A percentile compares a stretch with the other conserved stretches of the same genome.
These are phyloP conservation scores for Sebastes iracundus DNA, from an alignment of 2,797 vertebrate species.

Conservation along the genomic window DNA sequence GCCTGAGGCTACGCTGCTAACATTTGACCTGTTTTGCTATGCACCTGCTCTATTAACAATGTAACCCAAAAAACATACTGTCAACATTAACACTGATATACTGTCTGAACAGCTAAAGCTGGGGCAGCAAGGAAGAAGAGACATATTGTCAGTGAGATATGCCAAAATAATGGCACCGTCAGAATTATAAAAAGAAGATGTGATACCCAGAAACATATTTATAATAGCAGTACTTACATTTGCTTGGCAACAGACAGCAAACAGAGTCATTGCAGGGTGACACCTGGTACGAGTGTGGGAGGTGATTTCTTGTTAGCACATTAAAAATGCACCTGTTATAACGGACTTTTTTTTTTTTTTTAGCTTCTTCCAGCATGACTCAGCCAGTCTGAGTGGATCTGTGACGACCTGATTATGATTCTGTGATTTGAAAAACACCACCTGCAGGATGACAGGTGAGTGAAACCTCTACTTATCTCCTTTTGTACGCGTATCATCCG, in stretches of 20 bases:
- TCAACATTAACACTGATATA: background rate
- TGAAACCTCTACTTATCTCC: constrained; percentile 54
- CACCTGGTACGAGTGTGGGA: constrained; percentile 10
- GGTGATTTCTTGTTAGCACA: constrained; percentile 12
- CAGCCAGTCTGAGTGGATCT: constrained; percentile 2
- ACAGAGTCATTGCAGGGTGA: background rate
- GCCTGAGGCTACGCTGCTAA: background rate
- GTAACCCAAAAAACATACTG: background rate
- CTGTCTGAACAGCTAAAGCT: background rate
- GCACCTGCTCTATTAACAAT: background rate
- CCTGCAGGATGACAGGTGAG: constrained; percentile 28
- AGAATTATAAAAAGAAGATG: background rate
- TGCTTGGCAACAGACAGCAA: background rate
- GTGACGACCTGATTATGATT: constrained; percentile 13
- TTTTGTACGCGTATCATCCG: constrained; percentile 32
- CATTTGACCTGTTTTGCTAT: background rate
- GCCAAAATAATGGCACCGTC: background rate
- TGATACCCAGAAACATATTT: background rate
- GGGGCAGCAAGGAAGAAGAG: background rate
- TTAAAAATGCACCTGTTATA: constrained; percentile 5
- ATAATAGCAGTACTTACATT: background rate
- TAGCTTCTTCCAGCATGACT: constrained; percentile 27
- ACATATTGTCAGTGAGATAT: background rate
- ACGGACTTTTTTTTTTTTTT: background rate
- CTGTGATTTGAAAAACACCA: constrained; percentile 41